phyloP scores from a whole-genome alignment of 2,888 invertebrate species.

The Agriopis leucophaearia region DNA sequence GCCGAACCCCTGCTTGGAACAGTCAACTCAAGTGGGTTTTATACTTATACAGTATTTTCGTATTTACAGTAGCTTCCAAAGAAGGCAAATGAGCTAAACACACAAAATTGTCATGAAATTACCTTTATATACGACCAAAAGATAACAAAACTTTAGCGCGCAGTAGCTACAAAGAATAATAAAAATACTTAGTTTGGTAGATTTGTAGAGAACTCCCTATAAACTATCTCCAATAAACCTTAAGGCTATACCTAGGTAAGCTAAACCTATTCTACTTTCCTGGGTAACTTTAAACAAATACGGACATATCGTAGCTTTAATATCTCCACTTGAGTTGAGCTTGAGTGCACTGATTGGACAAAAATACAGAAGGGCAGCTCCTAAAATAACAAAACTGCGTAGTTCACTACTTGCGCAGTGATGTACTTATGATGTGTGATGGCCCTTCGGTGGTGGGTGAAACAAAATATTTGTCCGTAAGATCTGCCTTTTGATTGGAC shows the following conservation, averaged over 20 bases:
- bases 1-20: too few species aligned
- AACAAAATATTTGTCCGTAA: too few species aligned
- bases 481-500: too few species aligned
- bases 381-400: neutral
- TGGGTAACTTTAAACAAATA: slow-evolving; percentile 10
- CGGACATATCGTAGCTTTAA: slow-evolving; percentile 4
- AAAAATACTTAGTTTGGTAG: neutral
- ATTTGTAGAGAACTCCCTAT: neutral
- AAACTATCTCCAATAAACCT: neutral
- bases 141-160: neutral
- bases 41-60: too few species aligned
- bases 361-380: neutral
- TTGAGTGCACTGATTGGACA: neutral
- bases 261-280: neutral
- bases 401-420: too few species aligned
- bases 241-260: neutral
- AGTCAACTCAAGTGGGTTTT: too few species aligned
- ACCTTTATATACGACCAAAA: too few species aligned
- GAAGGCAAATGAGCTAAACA: too few species aligned
- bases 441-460: too few species aligned
- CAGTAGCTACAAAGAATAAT: neutral
- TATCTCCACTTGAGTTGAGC: slow-evolving; percentile 1
- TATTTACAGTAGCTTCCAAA: too few species aligned
- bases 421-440: too few species aligned
- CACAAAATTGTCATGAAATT: too few species aligned